A percentile compares a stretch with the other conserved stretches of the same genome.
Conservation (phyloP, 2,888 invertebrate species). For the Heliconius aoede region DNA sequence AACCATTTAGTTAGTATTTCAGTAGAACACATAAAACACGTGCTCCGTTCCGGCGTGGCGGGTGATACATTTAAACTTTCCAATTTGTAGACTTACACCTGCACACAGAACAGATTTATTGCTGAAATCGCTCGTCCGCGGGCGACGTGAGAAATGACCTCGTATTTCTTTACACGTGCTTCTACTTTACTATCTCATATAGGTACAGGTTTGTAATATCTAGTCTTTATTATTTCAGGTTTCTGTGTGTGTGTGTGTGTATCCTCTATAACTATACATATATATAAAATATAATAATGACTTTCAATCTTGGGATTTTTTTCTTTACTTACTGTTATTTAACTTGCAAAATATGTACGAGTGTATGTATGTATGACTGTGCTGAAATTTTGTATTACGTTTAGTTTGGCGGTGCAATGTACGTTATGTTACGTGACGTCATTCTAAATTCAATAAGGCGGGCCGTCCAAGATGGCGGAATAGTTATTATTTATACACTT, state of each 20-base stretch:
- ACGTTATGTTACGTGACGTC: too few species aligned
- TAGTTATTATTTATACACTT: too few species aligned
- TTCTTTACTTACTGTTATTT: too few species aligned
- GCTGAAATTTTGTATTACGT: too few species aligned
- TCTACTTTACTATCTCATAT: slow-evolving; percentile 9
- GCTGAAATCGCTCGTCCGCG: slow-evolving; percentile 10
- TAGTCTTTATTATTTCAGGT: neutral
- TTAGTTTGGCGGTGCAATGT: too few species aligned
- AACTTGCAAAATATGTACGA: too few species aligned
- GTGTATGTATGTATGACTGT: too few species aligned
- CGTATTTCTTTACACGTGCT: slow-evolving; percentile 14
- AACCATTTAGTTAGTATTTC: neutral
- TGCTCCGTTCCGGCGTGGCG: neutral
- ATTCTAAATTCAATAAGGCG: too few species aligned
- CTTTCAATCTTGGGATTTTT: too few species aligned
- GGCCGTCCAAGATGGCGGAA: too few species aligned
- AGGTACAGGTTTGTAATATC: neutral
- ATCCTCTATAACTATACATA: too few species aligned
- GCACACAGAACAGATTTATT: slow-evolving; percentile 24
- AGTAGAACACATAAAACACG: neutral
- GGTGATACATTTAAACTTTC: slow-evolving; percentile 19
- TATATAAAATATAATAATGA: neutral
- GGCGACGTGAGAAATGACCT: slow-evolving; percentile 10
- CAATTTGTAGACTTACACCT: slow-evolving; percentile 5
- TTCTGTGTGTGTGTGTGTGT: too few species aligned